A percentile compares a stretch with the other conserved stretches of the same genome.
Evolutionary conservation across 1,140 invertebrate genomes (phyloP).

Genomic region (Nasonia longicornis): DNA sequence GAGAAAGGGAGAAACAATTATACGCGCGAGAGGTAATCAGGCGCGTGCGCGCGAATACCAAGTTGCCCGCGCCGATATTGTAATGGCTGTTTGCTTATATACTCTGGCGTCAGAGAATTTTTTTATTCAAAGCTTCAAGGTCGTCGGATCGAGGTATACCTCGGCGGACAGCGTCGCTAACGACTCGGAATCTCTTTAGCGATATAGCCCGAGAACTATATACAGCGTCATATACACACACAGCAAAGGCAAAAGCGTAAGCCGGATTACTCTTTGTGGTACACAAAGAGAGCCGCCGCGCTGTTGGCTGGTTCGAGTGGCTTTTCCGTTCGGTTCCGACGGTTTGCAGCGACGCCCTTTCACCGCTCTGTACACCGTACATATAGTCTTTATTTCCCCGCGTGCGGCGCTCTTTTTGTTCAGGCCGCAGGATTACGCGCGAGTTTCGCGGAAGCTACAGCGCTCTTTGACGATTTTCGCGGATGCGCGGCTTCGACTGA

Average conservation of each 20-base stretch:
- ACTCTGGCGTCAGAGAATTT: not conserved
- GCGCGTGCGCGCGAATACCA: constrained; percentile 1
- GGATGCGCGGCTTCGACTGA: not conserved
- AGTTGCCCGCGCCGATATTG: not conserved
- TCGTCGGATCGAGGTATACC: not conserved
- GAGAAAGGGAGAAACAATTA: not conserved
- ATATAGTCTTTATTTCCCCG: not conserved
- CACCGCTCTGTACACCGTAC: not conserved
- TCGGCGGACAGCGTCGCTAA: constrained; percentile 24
- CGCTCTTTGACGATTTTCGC: not conserved
- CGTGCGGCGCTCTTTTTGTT: not conserved
- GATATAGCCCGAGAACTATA: constrained; percentile 5
- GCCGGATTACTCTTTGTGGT: constrained; percentile 51
- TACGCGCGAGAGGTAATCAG: constrained; percentile 14
- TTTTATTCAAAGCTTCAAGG: not conserved
- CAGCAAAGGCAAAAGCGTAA: constrained; percentile 27
- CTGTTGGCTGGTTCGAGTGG: constrained; percentile 22
- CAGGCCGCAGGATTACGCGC: not conserved
- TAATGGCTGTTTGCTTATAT: not conserved
- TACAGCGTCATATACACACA: not conserved
- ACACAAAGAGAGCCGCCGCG: constrained; percentile 23
- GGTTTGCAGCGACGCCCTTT: constrained; percentile 18
- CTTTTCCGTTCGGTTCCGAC: constrained; percentile 17
- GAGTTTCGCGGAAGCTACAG: not conserved
- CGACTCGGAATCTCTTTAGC: constrained; percentile 53